phyloP scores from a whole-genome alignment of 2,113 vertebrate genomes.

The Malurus elegans region DNA sequence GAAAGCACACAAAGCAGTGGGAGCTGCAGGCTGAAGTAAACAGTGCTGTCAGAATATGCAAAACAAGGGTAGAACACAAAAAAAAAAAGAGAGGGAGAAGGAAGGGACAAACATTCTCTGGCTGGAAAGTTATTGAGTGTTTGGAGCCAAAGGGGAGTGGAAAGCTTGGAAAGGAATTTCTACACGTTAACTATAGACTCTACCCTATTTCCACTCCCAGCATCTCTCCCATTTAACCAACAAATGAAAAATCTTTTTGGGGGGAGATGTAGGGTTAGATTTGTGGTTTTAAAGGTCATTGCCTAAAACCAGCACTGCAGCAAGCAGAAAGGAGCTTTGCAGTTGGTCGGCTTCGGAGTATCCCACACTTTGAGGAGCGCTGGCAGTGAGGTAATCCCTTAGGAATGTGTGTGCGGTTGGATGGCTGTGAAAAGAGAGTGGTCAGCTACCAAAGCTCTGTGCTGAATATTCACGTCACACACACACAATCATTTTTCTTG shows the following conservation, averaged over 20 bases:
- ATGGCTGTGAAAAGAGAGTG: constrained; percentile 75
- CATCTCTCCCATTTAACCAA: neutral
- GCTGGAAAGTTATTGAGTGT: constrained; percentile 40
- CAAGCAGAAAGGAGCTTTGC: constrained; percentile 22
- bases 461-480: constrained; percentile 65
- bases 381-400: constrained; percentile 72
- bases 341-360: neutral
- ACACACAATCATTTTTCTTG: constrained; percentile 67
- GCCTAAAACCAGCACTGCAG: neutral
- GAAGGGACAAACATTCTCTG: constrained; percentile 49
- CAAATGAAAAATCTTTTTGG: neutral
- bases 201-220: neutral
- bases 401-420: constrained; percentile 75
- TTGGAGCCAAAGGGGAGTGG: constrained; percentile 24
- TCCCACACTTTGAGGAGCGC: constrained; percentile 49
- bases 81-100: constrained; percentile 10
- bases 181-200: neutral
- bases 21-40: constrained; percentile 50
- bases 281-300: constrained; percentile 38
- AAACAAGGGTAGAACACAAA: constrained; percentile 29
- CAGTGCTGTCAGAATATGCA: constrained; percentile 56
- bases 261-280: neutral
- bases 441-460: constrained; percentile 65
- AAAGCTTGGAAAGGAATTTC: constrained; percentile 30
- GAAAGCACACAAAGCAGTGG: constrained; percentile 49